These are phyloP conservation scores for Oscheius onirici DNA, from an alignment of 2,888 invertebrate genomes.

Conservation along the genomic window DNA sequence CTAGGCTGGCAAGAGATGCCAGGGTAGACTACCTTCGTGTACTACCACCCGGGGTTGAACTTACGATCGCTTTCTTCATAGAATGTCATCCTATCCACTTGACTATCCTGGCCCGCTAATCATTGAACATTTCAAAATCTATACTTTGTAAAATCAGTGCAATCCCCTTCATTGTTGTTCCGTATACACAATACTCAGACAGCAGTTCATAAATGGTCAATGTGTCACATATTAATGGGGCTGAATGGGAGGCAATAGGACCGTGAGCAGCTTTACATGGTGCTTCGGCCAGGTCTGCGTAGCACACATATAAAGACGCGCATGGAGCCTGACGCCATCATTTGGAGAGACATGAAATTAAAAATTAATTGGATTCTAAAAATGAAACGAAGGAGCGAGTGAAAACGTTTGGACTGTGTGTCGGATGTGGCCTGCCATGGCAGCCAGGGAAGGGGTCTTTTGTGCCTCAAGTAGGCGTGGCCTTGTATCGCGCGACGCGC, in stretches of 20 bases:
- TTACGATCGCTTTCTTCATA: too few relatives aligned
- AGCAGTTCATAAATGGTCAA: background rate
- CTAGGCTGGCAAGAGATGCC: too few relatives aligned
- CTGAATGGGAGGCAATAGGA: background rate
- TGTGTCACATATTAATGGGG: background rate
- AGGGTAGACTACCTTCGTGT: too few relatives aligned
- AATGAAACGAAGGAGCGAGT: too few relatives aligned
- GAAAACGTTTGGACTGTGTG: too few relatives aligned
- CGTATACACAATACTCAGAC: background rate
- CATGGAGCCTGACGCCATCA: constrained; percentile 3
- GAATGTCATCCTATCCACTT: too few relatives aligned
- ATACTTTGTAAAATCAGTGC: background rate
- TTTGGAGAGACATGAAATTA: background rate
- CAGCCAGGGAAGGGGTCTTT: background rate
- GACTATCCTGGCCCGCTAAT: too few relatives aligned
- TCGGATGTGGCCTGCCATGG: background rate
- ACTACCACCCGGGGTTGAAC: too few relatives aligned
- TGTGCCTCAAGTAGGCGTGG: constrained; percentile 30
- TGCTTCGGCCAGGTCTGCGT: constrained; percentile 45
- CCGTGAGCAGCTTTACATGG: constrained; percentile 57
- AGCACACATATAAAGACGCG: constrained; percentile 45
- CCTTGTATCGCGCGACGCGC: constrained; percentile 4
- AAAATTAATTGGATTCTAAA: too few relatives aligned
- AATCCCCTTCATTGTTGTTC: background rate
- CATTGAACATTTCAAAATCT: background rate